Base-by-base conservation (phyloP, 1,140 invertebrate species). In the Zaprionus africanus region DNA sequence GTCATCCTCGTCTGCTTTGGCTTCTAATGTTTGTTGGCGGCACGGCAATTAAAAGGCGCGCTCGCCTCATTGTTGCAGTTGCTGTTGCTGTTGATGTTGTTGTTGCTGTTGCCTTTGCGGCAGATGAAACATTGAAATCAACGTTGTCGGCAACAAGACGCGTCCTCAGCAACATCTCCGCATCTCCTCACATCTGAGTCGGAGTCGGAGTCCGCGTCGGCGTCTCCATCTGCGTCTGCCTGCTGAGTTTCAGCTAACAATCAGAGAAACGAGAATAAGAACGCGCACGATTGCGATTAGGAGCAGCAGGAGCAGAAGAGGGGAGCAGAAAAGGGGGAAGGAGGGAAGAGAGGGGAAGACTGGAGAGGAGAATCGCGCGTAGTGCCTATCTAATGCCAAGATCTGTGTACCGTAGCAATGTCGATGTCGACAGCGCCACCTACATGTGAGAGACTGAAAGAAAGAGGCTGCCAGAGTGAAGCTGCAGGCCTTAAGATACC, bases 71-170 rank as follows among this genome's bases (percentile, higher is more conserved):
- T 82, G 62, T 58, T 67, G 67, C 61, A 51, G 59, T 36, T 76
- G 58, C 24, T 63, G 62, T 9, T 57, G 60, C 6, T 62, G 43
- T 38, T 62, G 31, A n/a, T 36, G 53, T 76, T 74, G 76, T 68
- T 49, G 9, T 22, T 22, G 22, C 22, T 22, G 59, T 22, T 73
- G 74, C 38, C 36, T 56, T 75, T 75, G 83, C 83, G 79, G 84
- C 81, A 88, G 80, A 88, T 88, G 81, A 88, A 83, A 88, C 84
- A 87, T 88, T 88, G 81, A 78, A 83, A 81, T 88, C 84, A 81
- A 83, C 81, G 75, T 79, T 86, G 82, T 82, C 76, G 63, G 57
- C 80, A 80, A 83, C 76, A 72, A 70, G 79, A 76, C 74, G 67
- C 73, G 46, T 76, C 60, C 67, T 53, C 71, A 57, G n/a, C n/a